Evolutionary conservation across 2,888 invertebrate genomes (phyloP), one percentile per base, ranked within the genome.

Genomic region (Cheilosia pagana): DNA sequence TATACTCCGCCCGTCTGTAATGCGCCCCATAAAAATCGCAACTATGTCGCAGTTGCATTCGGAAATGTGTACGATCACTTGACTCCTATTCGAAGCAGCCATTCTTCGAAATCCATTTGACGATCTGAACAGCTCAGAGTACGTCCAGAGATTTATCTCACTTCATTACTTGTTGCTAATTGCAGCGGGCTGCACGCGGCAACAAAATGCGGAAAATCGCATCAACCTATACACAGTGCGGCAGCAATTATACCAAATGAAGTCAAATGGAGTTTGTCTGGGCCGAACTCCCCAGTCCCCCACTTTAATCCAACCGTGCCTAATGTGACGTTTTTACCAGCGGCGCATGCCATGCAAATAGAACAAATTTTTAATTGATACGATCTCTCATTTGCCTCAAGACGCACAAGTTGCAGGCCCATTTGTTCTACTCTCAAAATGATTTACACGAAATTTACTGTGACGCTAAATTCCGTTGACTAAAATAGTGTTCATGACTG

Each of bases 101-200:
- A 28, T 72, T 62, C 70, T 12, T 41, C 50, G 25, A 71, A 71
- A 62, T 60, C 52, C 43, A 16, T 21, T 41, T 31, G 45, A n/a
- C 25, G 28, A 67, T 67, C 75, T 52, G 41, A 16, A 39, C 41
- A 50, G 7, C 48, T 35, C 21, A 65, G 43, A 21, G 53, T 59
- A 72, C 72, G 75, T 78, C 63, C 63, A 59, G 59, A 87, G 85
- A 87, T 87, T 77, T 82, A 87, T 87, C 79, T 87, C 82, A 87
- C 81, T 79, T 87, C 87, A 87, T 87, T 87, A 87, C 62, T 70
- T 70, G 77, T 77, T 79, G 82, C 86, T 87, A 85, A 87, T 87
- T 87, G 86, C 85, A 85, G 76, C 76, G 82, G 81, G 78, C 60
- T 75, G 75, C 35, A 63, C 39, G 25, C 7, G 35, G 35, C 28